phyloP scores from a whole-genome alignment of 2,888 invertebrate genomes.

The Microdon myrmicae region DNA sequence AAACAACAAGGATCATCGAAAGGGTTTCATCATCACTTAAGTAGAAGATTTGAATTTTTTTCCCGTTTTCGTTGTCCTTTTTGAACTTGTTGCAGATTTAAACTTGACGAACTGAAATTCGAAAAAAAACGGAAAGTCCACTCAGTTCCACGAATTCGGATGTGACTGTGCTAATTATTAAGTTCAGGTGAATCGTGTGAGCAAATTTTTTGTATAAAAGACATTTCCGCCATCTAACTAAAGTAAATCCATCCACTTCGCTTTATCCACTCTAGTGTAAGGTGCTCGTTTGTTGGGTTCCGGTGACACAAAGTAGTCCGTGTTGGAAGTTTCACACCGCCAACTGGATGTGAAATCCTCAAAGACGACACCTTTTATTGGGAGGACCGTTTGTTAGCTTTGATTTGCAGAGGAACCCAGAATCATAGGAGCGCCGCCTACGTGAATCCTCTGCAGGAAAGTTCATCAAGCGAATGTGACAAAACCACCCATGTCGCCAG shows the following conservation, averaged over 20 bases:
- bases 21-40: slow-evolving; percentile 42
- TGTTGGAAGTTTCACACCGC: slow-evolving; percentile 24
- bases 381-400: slow-evolving; percentile 42
- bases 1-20: slow-evolving; percentile 46
- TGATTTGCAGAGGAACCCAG: slow-evolving; percentile 32
- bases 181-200: no score
- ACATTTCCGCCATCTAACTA: no score
- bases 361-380: slow-evolving; percentile 47
- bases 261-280: not conserved
- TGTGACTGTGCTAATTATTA: no score
- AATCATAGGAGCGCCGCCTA: not conserved
- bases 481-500: slow-evolving; percentile 46
- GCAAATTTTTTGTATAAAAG: no score
- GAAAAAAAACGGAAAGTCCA: no score
- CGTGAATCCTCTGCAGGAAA: slow-evolving; percentile 40
- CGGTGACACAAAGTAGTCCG: slow-evolving; percentile 26
- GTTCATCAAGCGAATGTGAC: slow-evolving; percentile 49
- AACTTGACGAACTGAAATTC: slow-evolving; percentile 16
- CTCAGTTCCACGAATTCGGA: no score
- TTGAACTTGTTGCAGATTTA: slow-evolving; percentile 2
- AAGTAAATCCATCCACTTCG: not conserved
- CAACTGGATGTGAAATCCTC: slow-evolving; percentile 37
- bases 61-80: slow-evolving; percentile 6
- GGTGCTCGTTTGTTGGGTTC: slow-evolving; percentile 13
- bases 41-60: slow-evolving; percentile 28